A percentile compares a stretch with the other conserved stretches of the same genome.
phyloP scores from a whole-genome alignment of 2,113 vertebrate species.

The Bufo gargarizans region DNA sequence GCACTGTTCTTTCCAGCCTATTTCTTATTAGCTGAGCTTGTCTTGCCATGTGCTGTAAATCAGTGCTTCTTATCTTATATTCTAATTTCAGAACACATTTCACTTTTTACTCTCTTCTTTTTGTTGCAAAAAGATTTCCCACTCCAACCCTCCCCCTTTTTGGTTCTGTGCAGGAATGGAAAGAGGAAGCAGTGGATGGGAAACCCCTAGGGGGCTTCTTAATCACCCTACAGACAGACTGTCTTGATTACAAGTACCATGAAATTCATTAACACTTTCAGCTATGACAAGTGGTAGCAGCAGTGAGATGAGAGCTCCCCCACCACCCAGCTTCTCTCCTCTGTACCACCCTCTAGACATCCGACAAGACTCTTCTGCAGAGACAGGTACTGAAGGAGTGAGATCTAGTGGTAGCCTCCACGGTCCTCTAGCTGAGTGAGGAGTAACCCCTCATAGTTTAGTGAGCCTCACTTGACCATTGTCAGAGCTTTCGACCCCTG shows the following conservation, averaged over 20 bases:
- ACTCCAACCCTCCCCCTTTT: background rate
- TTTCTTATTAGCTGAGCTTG: too few relatives aligned
- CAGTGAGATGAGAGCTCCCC: conserved; percentile 87
- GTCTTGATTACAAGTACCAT: conserved; percentile 98
- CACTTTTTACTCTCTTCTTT: background rate
- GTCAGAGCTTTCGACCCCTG: background rate
- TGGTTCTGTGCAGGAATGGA: background rate
- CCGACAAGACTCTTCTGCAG: too few relatives aligned
- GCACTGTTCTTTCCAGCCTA: too few relatives aligned
- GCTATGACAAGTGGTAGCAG: conserved; percentile 96
- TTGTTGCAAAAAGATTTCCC: background rate
- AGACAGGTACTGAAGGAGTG: too few relatives aligned
- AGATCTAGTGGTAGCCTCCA: too few relatives aligned
- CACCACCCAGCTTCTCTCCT: background rate
- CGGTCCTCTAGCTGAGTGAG: background rate
- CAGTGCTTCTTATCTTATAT: background rate
- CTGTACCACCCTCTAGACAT: background rate
- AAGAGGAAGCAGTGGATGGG: conserved; percentile 1
- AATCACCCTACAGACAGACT: conserved; percentile 95
- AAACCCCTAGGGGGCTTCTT: conserved; percentile 91
- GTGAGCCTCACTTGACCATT: background rate
- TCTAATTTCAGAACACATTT: background rate
- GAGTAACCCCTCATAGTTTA: background rate
- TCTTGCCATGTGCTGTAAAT: background rate
- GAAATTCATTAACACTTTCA: conserved; percentile 94